Base-by-base conservation (phyloP, 2,113 vertebrate genomes). In the Myxocyprinus asiaticus region DNA sequence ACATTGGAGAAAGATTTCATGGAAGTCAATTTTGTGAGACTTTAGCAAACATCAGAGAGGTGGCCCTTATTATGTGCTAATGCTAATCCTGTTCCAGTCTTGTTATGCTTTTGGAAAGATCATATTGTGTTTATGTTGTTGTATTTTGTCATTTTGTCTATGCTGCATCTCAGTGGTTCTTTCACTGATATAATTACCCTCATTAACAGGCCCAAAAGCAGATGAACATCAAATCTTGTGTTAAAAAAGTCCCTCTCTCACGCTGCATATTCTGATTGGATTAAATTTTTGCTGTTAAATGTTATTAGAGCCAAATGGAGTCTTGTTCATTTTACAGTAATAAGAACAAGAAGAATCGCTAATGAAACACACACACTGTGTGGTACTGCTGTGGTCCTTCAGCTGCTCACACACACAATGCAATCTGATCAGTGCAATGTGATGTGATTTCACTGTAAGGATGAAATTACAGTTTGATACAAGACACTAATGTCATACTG, bases 291-390 rank as follows among this genome's bases (percentile, higher is more conserved):
- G 48, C 62, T 55, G 65, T 72, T 72, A 79, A 62, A 48, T 53
- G 33, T 79, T 71, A 45, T 71, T 65, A 50, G 50, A 79, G 62
- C 68, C 78, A 79, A 68, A 79, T 79, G 78, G 78, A 71, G 68
- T 71, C 70, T 45, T 45, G 59, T 64, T 79, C 33, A 79, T 64
- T 79, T 79, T 63, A 63, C 59, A 43, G 78, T 79, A 70, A 79
- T 79, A 64, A 79, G 51, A 42, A 79, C 63, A 63, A 67, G 51
- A 74, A 17, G 12, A 50, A 63, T 74, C 11, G 33, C 45, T 74
- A 74, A 74, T 74, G 44, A 74, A 74, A 63, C 58, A 50, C 44
- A 50, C 68, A 71, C 12, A 58, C 51, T 44, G 12, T 56, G 68
- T 71, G 68, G 14, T 44, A 42, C 33, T 42, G 4, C 44, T 51